A percentile compares a stretch with the other conserved stretches of the same genome.
phyloP scores from a whole-genome alignment of 1,140 invertebrate genomes.

The Thaumatotibia leucotreta region DNA sequence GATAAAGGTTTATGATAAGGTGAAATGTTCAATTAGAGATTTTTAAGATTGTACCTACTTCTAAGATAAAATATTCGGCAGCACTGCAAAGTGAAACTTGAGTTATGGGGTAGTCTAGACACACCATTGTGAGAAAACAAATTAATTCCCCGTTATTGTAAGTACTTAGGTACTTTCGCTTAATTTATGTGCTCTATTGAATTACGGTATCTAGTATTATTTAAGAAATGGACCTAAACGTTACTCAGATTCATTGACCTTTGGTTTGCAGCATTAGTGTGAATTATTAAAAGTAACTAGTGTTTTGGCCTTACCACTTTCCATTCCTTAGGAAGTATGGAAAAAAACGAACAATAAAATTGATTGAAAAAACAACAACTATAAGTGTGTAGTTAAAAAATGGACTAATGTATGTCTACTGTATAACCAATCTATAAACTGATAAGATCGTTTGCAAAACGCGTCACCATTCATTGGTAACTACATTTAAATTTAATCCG shows the following conservation, averaged over 20 bases:
- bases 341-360: too few relatives aligned
- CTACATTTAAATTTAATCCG: constrained; percentile 56
- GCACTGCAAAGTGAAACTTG: constrained; percentile 68
- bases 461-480: constrained; percentile 24
- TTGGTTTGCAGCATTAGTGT: too few relatives aligned
- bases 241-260: too few relatives aligned
- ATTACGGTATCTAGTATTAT: constrained; percentile 35
- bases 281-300: too few relatives aligned
- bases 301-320: too few relatives aligned
- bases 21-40: constrained; percentile 17
- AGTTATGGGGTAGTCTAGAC: constrained; percentile 73
- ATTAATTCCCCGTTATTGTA: constrained; percentile 67
- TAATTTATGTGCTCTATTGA: constrained; percentile 68
- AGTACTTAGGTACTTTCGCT: constrained; percentile 54
- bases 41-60: constrained; percentile 22
- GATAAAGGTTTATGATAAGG: too few relatives aligned
- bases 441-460: neutral
- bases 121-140: constrained; percentile 73
- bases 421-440: neutral
- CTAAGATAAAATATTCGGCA: constrained; percentile 36
- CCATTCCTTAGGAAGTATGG: too few relatives aligned
- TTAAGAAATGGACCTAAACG: neutral
- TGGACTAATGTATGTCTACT: neutral
- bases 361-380: neutral
- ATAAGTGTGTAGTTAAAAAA: neutral